These are phyloP conservation scores for Sebastes diploproa DNA, from an alignment of 2,797 vertebrate species.

Conservation along the genomic window DNA sequence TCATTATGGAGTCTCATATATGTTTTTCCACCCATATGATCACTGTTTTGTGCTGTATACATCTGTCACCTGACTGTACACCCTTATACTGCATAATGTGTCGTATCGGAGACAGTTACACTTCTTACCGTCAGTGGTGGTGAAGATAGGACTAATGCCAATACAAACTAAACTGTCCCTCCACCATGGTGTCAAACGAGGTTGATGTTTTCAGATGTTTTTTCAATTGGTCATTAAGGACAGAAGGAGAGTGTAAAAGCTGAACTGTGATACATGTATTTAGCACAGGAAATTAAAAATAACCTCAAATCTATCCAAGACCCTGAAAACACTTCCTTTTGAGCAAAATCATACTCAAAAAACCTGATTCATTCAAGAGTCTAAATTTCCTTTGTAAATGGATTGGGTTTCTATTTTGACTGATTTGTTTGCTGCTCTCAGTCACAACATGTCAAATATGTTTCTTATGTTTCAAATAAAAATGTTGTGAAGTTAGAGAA, in stretches of 20 bases:
- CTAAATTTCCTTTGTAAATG: neutral
- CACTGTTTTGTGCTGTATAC: neutral
- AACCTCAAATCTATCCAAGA: neutral
- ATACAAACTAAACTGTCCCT: neutral
- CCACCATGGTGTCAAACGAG: neutral
- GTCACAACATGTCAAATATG: neutral
- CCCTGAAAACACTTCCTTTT: neutral
- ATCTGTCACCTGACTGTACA: neutral
- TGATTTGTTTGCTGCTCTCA: neutral
- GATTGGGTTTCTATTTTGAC: neutral
- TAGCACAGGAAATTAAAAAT: neutral
- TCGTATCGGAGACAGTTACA: neutral
- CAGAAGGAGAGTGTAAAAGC: neutral
- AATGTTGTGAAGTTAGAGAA: neutral
- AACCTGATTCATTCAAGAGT: neutral
- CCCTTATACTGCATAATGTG: neutral
- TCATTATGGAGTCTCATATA: neutral
- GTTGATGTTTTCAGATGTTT: neutral
- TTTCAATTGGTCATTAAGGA: neutral
- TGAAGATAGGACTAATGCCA: neutral
- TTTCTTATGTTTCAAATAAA: neutral
- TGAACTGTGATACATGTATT: neutral
- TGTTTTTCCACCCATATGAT: neutral
- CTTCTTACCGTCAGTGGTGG: neutral
- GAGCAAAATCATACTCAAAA: neutral